Evolutionary conservation across 2,797 vertebrate species (phyloP).

Genomic region (Enteromius radiatus): DNA sequence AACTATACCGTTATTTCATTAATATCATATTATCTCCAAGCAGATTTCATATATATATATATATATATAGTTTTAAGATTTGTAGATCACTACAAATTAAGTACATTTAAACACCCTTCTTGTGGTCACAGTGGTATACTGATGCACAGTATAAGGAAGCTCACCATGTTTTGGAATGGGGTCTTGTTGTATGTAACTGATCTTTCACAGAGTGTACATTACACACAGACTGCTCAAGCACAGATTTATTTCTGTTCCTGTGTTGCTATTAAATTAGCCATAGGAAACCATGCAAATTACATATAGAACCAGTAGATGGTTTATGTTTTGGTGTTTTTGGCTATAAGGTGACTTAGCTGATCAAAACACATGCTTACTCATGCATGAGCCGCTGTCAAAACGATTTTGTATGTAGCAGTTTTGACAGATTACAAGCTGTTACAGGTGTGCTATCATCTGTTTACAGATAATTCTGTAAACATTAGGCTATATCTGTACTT

Average conservation of each 20-base stretch:
- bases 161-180: not conserved
- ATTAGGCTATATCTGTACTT: not conserved
- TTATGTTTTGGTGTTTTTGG: not conserved
- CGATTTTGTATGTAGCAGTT: slow-evolving; percentile 16
- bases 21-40: not conserved
- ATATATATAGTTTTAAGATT: not conserved
- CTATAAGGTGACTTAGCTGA: not conserved
- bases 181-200: not conserved
- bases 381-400: not conserved
- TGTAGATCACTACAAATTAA: not conserved
- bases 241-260: not conserved
- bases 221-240: not conserved
- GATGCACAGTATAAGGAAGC: not conserved
- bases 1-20: not conserved
- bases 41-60: not conserved
- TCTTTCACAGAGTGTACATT: slow-evolving; percentile 10
- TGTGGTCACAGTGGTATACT: not conserved
- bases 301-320: not conserved
- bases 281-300: not conserved
- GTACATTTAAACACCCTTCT: not conserved
- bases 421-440: slow-evolving; percentile 26
- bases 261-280: not conserved
- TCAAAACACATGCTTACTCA: not conserved
- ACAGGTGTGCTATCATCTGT: slow-evolving; percentile 16
- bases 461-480: not conserved